phyloP scores from a whole-genome alignment of 2,113 vertebrate species.

The Grantiella picta region DNA sequence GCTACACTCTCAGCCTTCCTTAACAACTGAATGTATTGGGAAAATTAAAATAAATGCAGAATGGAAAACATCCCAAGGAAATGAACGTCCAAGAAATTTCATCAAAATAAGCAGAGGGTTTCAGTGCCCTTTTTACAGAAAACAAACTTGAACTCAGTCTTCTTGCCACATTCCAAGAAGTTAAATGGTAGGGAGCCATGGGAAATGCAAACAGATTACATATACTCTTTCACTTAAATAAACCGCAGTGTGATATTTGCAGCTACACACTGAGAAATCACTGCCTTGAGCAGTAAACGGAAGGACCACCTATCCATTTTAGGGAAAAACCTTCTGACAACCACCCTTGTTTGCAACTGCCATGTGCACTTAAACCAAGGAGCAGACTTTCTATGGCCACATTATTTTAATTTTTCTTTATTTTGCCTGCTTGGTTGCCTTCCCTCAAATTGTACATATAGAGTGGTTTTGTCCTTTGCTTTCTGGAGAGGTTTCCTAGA shows the following conservation, averaged over 20 bases:
- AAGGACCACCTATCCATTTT: background rate
- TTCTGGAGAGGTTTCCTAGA: background rate
- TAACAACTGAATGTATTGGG: background rate
- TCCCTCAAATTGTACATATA: background rate
- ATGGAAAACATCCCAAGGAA: background rate
- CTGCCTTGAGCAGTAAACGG: background rate
- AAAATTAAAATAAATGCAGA: background rate
- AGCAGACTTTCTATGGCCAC: background rate
- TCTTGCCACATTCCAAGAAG: background rate
- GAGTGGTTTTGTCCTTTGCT: background rate
- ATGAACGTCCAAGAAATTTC: background rate
- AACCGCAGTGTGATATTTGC: background rate
- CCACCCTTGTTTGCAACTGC: background rate
- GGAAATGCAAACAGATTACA: slow-evolving; percentile 27
- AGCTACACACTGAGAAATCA: background rate
- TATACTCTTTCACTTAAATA: background rate
- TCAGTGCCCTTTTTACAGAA: background rate
- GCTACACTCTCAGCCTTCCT: background rate
- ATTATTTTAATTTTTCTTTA: background rate
- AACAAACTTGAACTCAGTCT: background rate
- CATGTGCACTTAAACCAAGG: background rate
- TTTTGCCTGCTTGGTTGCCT: background rate
- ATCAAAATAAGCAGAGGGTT: background rate
- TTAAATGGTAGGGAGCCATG: background rate
- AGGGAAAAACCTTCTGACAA: background rate